A percentile compares a stretch with the other conserved stretches of the same genome.
Evolutionary conservation across 2,797 vertebrate genomes (phyloP).

Genomic region (Gallinago nigripennis): DNA sequence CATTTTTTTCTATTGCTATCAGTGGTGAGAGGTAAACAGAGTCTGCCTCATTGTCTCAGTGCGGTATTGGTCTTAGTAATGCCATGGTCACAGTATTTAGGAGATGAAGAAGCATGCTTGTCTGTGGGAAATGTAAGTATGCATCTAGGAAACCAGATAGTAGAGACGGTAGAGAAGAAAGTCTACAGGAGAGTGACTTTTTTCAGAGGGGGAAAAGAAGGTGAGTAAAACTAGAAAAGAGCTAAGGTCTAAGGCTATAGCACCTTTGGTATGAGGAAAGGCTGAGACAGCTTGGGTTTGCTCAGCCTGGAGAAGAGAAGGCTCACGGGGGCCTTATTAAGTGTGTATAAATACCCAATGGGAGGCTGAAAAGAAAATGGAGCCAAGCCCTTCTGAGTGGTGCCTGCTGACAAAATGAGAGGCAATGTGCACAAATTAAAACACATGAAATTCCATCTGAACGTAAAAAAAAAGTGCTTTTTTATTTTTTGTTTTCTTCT

Average conservation of each 20-base stretch:
- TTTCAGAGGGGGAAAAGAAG: background rate
- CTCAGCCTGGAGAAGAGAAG: background rate
- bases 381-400: background rate
- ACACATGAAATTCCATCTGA: background rate
- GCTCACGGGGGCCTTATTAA: background rate
- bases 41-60: background rate
- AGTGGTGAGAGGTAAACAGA: background rate
- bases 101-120: background rate
- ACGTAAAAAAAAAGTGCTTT: background rate
- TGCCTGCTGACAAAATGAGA: background rate
- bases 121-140: background rate
- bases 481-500: background rate
- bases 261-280: background rate
- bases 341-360: background rate
- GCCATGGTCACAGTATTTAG: background rate
- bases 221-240: background rate
- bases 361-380: background rate
- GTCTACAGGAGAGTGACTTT: background rate
- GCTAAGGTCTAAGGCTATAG: background rate
- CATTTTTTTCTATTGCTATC: fast-evolving
- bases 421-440: background rate
- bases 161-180: background rate
- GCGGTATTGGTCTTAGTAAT: background rate
- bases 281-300: background rate
- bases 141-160: background rate